phyloP scores from a whole-genome alignment of 2,888 invertebrate species.

The Drosophila koepferae region DNA sequence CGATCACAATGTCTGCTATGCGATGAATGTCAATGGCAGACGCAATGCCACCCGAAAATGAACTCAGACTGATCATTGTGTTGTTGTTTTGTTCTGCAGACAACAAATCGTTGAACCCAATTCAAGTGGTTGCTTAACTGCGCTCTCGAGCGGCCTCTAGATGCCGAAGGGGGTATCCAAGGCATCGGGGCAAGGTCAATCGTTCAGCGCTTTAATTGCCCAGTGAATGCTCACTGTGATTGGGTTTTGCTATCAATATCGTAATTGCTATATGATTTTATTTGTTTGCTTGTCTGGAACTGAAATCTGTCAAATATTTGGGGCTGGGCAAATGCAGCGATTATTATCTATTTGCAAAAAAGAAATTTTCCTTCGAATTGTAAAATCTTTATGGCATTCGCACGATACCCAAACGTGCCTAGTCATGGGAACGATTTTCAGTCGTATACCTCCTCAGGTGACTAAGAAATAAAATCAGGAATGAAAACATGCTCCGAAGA shows the following conservation, averaged over 20 bases:
- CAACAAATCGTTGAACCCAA: slow-evolving; percentile 54
- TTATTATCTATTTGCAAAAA: slow-evolving; percentile 56
- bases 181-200: slow-evolving; percentile 46
- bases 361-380: slow-evolving; percentile 59
- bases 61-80: slow-evolving; percentile 12
- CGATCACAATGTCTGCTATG: slow-evolving; percentile 34
- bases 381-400: slow-evolving; percentile 55
- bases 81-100: slow-evolving; percentile 41
- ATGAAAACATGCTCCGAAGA: neutral
- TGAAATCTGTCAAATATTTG: slow-evolving; percentile 39
- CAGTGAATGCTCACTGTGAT: slow-evolving; percentile 28
- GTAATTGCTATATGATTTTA: slow-evolving; percentile 49
- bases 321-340: slow-evolving; percentile 38
- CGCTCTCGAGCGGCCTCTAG: neutral
- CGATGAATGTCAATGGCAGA: slow-evolving; percentile 38
- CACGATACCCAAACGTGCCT: slow-evolving; percentile 41
- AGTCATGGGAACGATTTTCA: slow-evolving; percentile 19
- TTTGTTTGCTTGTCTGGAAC: slow-evolving; percentile 59
- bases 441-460: slow-evolving; percentile 4
- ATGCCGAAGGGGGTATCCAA: slow-evolving; percentile 9
- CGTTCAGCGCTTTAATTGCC: neutral
- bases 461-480: slow-evolving; percentile 1
- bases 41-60: slow-evolving; percentile 29
- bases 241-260: slow-evolving; percentile 32
- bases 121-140: slow-evolving; percentile 14